phyloP scores from a whole-genome alignment of 2,113 vertebrate genomes.

The Erythrocercus mccallii region DNA sequence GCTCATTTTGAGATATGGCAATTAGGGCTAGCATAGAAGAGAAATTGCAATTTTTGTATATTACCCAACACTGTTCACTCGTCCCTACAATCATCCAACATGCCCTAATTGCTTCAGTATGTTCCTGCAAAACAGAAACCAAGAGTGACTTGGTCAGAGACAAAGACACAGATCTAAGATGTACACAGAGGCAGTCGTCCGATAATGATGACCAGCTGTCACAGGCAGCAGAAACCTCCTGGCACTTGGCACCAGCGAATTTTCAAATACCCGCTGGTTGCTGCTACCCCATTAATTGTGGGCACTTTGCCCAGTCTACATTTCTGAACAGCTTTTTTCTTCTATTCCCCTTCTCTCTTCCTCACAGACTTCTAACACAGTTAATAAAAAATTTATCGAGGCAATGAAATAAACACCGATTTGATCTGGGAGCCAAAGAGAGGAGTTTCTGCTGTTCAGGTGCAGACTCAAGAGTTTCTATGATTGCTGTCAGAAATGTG shows the following conservation, averaged over 20 bases:
- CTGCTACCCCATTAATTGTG: constrained; percentile 62
- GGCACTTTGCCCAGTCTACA: constrained; percentile 60
- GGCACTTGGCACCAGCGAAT: constrained; percentile 61
- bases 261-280: constrained; percentile 65
- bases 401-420: constrained; percentile 49
- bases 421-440: constrained; percentile 40
- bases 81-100: not conserved
- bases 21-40: not conserved
- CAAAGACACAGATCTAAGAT: constrained; percentile 64
- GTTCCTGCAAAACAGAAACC: constrained; percentile 49
- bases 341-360: not conserved
- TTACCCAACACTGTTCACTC: not conserved
- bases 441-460: constrained; percentile 19
- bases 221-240: constrained; percentile 61
- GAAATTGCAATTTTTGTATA: not conserved
- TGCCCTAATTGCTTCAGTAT: constrained; percentile 38
- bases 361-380: constrained; percentile 27
- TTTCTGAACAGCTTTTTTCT: constrained; percentile 50
- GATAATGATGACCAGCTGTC: constrained; percentile 69
- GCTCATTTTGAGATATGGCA: not conserved
- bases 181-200: constrained; percentile 52
- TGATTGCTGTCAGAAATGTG: not conserved
- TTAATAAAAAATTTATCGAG: constrained; percentile 63
- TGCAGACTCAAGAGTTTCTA: not conserved
- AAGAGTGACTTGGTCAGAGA: constrained; percentile 31